phyloP scores from a whole-genome alignment of 2,797 vertebrate genomes.

The Ctenopoma multispine region DNA sequence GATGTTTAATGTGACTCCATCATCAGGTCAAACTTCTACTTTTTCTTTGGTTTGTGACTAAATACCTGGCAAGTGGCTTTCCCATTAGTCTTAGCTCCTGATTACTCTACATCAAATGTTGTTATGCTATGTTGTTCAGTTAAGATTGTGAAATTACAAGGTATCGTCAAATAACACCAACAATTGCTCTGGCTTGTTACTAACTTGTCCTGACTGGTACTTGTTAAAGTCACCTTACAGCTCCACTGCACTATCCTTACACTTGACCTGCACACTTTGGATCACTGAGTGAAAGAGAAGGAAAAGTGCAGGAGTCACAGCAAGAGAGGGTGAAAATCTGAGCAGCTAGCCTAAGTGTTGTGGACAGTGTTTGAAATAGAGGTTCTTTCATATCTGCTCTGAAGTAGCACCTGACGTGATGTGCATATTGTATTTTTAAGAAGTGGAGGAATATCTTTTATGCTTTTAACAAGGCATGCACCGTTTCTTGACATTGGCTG shows the following conservation, averaged over 20 bases:
- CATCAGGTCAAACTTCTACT: too few relatives aligned
- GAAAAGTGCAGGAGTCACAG: not conserved
- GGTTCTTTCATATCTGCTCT: conserved; percentile 28
- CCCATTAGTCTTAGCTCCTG: too few relatives aligned
- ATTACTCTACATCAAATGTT: too few relatives aligned
- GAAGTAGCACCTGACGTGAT: not conserved
- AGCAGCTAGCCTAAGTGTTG: not conserved
- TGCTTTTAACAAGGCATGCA: conserved; percentile 23
- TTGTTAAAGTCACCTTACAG: not conserved
- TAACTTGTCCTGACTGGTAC: not conserved
- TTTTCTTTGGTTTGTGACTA: too few relatives aligned
- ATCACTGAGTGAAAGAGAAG: not conserved
- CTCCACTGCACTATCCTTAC: not conserved
- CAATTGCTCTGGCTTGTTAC: not conserved
- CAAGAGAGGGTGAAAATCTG: not conserved
- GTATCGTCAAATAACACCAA: too few relatives aligned
- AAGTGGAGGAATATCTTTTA: conserved; percentile 10
- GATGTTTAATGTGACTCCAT: too few relatives aligned
- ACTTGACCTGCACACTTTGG: not conserved
- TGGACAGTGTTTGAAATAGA: conserved; percentile 19
- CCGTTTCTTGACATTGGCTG: conserved; percentile 5
- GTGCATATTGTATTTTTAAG: conserved; percentile 16
- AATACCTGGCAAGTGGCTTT: too few relatives aligned
- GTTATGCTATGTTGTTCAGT: too few relatives aligned
- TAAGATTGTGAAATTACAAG: too few relatives aligned